phyloP scores from a whole-genome alignment of 2,113 vertebrate species.

The Caranx melampygus region DNA sequence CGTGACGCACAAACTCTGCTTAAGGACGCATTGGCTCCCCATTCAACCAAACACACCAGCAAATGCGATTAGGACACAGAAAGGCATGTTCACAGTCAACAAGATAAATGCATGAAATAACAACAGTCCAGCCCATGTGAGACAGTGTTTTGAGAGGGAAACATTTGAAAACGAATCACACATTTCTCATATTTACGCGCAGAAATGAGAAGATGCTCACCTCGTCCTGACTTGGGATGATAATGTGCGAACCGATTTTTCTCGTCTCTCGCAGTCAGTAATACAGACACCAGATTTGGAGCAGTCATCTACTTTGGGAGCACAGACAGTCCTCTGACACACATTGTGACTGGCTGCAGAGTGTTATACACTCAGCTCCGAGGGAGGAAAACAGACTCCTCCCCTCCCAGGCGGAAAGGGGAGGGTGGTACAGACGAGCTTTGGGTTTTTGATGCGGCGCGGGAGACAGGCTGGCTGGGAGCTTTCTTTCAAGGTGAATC shows the following conservation, averaged over 20 bases:
- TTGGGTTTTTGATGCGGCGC: slow-evolving; percentile 62
- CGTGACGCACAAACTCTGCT: slow-evolving; percentile 50
- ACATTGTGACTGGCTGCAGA: slow-evolving; percentile 71
- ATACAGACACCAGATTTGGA: slow-evolving; percentile 70
- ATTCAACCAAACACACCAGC: not conserved
- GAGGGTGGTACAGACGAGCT: slow-evolving; percentile 53
- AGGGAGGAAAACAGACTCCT: slow-evolving; percentile 70
- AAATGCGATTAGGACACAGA: not conserved
- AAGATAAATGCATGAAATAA: slow-evolving; percentile 21
- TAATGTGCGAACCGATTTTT: slow-evolving; percentile 49
- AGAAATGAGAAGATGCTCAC: slow-evolving; percentile 67
- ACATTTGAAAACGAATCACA: not conserved
- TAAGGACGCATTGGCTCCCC: slow-evolving; percentile 1
- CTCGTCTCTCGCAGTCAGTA: slow-evolving; percentile 71
- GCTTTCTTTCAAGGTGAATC: slow-evolving; percentile 76
- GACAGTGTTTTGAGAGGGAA: not conserved
- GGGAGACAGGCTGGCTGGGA: slow-evolving; percentile 66
- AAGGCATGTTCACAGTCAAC: slow-evolving; percentile 24
- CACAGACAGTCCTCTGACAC: slow-evolving; percentile 81
- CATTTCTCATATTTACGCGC: not conserved
- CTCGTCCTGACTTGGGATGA: slow-evolving; percentile 72
- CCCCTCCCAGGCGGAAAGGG: slow-evolving; percentile 63
- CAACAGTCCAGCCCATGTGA: slow-evolving; percentile 18
- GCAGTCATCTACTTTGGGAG: slow-evolving; percentile 79
- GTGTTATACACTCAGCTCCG: slow-evolving; percentile 73